phyloP scores from a whole-genome alignment of 35 echinoderm and acorn worm genomes.

The Apostichopus japonicus region DNA sequence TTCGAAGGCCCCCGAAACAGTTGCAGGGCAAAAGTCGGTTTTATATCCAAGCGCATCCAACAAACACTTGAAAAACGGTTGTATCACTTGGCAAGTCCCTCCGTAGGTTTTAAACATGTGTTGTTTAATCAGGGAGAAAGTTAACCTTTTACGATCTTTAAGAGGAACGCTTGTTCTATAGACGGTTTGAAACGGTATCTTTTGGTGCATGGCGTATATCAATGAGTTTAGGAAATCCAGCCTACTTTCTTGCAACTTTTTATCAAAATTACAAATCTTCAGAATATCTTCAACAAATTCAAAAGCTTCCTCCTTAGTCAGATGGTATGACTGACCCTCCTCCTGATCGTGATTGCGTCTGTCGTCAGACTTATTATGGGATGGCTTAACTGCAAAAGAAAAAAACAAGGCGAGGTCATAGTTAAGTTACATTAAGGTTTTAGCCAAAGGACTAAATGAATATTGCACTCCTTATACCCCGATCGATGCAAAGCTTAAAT shows the following conservation, averaged over 20 bases:
- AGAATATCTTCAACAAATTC: conserved; percentile 16
- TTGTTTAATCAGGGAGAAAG: background rate
- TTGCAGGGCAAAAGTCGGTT: background rate
- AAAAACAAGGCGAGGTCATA: too few relatives aligned
- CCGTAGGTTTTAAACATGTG: background rate
- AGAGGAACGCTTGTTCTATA: background rate
- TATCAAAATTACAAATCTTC: background rate
- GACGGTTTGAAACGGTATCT: background rate
- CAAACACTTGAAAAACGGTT: background rate
- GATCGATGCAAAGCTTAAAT: too few relatives aligned
- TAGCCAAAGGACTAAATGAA: too few relatives aligned
- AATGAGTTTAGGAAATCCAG: background rate
- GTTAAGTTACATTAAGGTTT: too few relatives aligned
- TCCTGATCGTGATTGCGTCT: too few relatives aligned
- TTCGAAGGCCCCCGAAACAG: background rate
- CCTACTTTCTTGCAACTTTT: background rate
- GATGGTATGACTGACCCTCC: too few relatives aligned
- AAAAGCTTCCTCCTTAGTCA: conserved; percentile 5
- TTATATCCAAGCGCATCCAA: conserved; percentile 24
- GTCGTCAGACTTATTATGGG: too few relatives aligned
- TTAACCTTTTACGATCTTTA: background rate
- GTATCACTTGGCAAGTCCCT: background rate
- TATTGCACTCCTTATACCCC: too few relatives aligned
- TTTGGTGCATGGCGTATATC: background rate
- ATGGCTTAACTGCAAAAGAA: too few relatives aligned